Evolutionary conservation across 2,797 vertebrate species (phyloP), one percentile per base, ranked within the genome.

Genomic region (Enteromius paludinosus): DNA sequence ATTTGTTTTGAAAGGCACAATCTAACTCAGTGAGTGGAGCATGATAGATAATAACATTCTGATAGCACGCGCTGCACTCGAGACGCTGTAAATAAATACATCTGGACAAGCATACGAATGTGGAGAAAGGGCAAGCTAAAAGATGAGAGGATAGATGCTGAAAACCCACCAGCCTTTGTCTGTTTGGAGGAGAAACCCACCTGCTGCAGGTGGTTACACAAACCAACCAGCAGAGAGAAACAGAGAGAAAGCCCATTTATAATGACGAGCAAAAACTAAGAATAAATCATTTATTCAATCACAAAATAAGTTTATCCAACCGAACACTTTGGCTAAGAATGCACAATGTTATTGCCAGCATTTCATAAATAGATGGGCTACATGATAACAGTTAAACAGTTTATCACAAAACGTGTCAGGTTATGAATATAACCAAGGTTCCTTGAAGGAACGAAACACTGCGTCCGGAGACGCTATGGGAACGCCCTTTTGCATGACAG

Each of bases 1-100:
- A 90, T 91, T 92, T 91, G 86, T 88, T 79, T 88, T 76, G 86
- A 86, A 90, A 84, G 88, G 62, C 87, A 81, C 89, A 87, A 88
- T 86, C 88, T 47, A 83, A 85, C 75, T 76, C 74, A 79, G 18
- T 10, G 54, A 81, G 79, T 4, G 28, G 4, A 72, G 14, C 8
- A 20, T 33, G 43, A 25, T 23, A 15, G 25, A 71, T 61, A 80
- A 80, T 71, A 62, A 80, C 12, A 47, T 9, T 47, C 25, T 41
- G 25, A 80, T 23, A 41, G 20, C 1, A 15, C 1, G 9, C 5
- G 3, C 64, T 0, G 17, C 33, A 25, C 56, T 77, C 14, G 23
- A 41, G 38, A 69, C 18, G 2, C 9, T 5, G 47, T 47, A 69
- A 20, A 78, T 43, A 71, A 65, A 64, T 14, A 38, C 59, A 56